Percentiles rank a stretch among this genome's conserved stretches.
These are phyloP conservation scores for Sylvia borin DNA, from an alignment of 2,797 vertebrate genomes.

Conservation along the genomic window DNA sequence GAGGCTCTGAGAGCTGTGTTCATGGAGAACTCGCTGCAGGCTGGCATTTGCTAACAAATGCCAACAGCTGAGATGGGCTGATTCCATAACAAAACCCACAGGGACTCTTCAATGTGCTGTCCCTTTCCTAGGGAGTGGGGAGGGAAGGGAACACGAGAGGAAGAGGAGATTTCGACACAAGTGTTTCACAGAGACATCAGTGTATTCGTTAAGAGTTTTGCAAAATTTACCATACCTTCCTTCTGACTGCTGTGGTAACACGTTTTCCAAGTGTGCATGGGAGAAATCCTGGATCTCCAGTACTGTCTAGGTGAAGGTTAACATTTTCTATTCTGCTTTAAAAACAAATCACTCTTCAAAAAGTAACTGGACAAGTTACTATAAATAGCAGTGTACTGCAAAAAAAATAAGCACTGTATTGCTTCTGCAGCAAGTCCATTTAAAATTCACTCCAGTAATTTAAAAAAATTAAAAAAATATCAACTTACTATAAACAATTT, in stretches of 20 bases:
- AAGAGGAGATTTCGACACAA: not conserved
- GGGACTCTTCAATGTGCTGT: not conserved
- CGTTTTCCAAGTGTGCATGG: not conserved
- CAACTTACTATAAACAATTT: conserved; percentile 84
- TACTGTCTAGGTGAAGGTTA: conserved; percentile 30
- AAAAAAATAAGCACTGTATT: conserved; percentile 74
- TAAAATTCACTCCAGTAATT: conserved; percentile 78
- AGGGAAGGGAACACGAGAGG: not conserved
- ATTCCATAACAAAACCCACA: not conserved
- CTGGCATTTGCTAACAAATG: not conserved
- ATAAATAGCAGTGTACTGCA: conserved; percentile 75
- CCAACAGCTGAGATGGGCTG: not conserved
- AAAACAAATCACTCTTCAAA: conserved; percentile 51
- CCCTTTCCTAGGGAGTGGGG: not conserved
- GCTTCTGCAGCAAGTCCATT: conserved; percentile 73
- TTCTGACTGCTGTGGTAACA: conserved; percentile 19
- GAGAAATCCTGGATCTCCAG: conserved; percentile 14
- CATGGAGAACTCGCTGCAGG: not conserved
- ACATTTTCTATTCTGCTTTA: conserved; percentile 53
- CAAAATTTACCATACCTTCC: not conserved
- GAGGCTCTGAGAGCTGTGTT: not conserved
- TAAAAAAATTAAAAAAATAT: conserved; percentile 84
- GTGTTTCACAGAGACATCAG: conserved; percentile 5
- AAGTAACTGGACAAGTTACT: conserved; percentile 67
- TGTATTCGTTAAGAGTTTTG: not conserved